Evolutionary conservation across 2,797 vertebrate species (phyloP).

Genomic region (Galago senegalensis): DNA sequence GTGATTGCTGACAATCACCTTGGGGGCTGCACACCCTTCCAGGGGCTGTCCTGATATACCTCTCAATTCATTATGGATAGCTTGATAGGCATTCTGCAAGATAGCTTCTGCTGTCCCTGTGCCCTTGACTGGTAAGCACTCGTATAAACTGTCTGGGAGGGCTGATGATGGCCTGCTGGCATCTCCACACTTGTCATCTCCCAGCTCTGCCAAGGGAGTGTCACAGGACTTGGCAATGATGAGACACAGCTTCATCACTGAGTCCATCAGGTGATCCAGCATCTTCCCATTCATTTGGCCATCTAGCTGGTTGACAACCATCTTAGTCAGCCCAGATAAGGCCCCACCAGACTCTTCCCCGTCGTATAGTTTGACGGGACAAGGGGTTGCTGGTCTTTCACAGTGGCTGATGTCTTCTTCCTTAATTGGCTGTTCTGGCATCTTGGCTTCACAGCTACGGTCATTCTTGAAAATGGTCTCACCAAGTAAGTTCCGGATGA

Average conservation of each 20-base stretch:
- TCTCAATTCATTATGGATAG: constrained; percentile 74
- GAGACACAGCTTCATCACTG: constrained; percentile 86
- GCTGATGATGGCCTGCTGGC: constrained; percentile 50
- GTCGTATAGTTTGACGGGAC: constrained; percentile 21
- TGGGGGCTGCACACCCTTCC: constrained; percentile 61
- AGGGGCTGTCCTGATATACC: constrained; percentile 49
- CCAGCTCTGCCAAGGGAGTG: constrained; percentile 77
- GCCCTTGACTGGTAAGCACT: constrained; percentile 76
- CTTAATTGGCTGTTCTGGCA: not conserved
- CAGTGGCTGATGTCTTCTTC: not conserved
- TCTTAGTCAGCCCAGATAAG: constrained; percentile 76
- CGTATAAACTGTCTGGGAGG: constrained; percentile 74
- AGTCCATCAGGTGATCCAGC: constrained; percentile 81
- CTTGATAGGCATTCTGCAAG: constrained; percentile 80
- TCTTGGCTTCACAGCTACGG: constrained; percentile 40
- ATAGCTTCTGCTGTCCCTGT: constrained; percentile 71
- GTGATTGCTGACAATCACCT: constrained; percentile 82
- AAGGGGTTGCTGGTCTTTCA: constrained; percentile 45
- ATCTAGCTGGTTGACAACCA: constrained; percentile 75
- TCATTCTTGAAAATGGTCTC: constrained; percentile 82
- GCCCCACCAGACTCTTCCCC: constrained; percentile 22
- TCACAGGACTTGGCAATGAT: constrained; percentile 85
- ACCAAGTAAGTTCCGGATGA: constrained; percentile 81
- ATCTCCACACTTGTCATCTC: constrained; percentile 75
- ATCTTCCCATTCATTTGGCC: constrained; percentile 73